Conservation (phyloP, 1,140 invertebrate genomes). For the Campodea augens region DNA sequence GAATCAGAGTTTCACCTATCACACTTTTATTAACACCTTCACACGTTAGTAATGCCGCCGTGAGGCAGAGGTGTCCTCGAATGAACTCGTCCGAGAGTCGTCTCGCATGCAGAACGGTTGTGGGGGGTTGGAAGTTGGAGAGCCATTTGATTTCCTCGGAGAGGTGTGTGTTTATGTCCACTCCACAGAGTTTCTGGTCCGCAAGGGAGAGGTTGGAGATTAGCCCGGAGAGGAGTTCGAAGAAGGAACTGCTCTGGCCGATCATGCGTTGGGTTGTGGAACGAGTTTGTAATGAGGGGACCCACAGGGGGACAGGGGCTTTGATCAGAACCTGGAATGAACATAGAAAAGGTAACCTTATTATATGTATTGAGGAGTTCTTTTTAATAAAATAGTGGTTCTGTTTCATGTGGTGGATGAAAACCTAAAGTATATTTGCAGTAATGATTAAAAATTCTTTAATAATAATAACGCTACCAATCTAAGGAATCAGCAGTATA, state of each 20-base stretch:
- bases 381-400: too few species aligned
- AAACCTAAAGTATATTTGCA: too few species aligned
- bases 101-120: too few species aligned
- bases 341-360: too few species aligned
- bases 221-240: constrained; percentile 28
- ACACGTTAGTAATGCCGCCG: constrained; percentile 28
- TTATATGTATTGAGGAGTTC: too few species aligned
- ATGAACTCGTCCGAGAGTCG: constrained; percentile 21
- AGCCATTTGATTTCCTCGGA: constrained; percentile 32
- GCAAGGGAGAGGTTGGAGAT: constrained; percentile 25
- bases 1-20: constrained; percentile 23
- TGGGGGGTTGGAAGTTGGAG: constrained; percentile 26
- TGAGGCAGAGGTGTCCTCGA: constrained; percentile 29
- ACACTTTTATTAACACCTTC: constrained; percentile 20
- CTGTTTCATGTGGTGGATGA: too few species aligned
- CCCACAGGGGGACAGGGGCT: constrained; percentile 34
- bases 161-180: too few species aligned
- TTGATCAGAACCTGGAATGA: constrained; percentile 27
- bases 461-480: too few species aligned
- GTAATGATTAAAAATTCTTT: too few species aligned
- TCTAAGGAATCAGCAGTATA: too few species aligned
- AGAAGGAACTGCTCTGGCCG: constrained; percentile 31
- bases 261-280: constrained; percentile 28
- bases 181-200: too few species aligned
- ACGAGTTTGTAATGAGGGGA: constrained; percentile 26